A percentile compares a stretch with the other conserved stretches of the same genome.
These are phyloP conservation scores for Sigmodon hispidus DNA, from an alignment of 2,113 vertebrate species.

Conservation along the genomic window DNA sequence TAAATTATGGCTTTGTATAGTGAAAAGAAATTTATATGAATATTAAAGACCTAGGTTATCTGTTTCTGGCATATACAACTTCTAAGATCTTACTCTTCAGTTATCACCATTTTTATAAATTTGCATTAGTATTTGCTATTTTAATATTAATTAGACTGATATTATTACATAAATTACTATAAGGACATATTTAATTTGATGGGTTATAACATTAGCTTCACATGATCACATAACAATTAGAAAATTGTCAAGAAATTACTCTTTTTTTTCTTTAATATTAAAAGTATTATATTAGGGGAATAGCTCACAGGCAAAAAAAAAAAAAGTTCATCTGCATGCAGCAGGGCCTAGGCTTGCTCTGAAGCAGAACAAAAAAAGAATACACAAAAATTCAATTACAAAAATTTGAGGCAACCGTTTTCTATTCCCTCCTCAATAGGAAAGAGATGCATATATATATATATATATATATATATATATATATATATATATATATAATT, in stretches of 20 bases:
- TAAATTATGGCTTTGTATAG: no score
- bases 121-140: neutral
- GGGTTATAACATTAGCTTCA: neutral
- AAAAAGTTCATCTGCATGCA: neutral
- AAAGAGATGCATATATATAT: neutral
- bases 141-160: neutral
- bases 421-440: neutral
- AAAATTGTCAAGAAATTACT: neutral
- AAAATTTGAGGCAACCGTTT: fast-evolving
- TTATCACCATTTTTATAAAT: neutral
- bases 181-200: neutral
- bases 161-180: neutral
- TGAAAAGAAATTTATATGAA: neutral
- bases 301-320: neutral
- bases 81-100: neutral
- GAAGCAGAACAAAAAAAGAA: neutral
- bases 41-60: neutral
- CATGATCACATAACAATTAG: neutral
- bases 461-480: fast-evolving
- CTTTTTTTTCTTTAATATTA: neutral
- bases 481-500: neutral
- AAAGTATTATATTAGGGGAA: neutral
- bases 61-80: neutral
- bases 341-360: no score
- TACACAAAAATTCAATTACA: neutral